Conservation (phyloP, 35 echinoderm and acorn worm species). For the Amphiura filiformis region DNA sequence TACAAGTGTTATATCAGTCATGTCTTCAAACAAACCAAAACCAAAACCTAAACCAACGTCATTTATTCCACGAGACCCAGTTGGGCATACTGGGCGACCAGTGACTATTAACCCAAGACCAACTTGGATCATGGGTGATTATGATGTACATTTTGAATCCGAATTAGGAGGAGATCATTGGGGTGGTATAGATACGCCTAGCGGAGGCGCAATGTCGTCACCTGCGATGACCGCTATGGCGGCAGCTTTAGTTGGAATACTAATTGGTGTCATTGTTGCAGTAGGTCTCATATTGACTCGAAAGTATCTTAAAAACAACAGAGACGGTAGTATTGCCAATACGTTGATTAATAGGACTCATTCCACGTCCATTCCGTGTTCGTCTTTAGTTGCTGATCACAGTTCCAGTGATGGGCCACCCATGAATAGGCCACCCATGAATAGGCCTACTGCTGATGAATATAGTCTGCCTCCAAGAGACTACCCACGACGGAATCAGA, state of each 20-base stretch:
- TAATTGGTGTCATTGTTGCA: not conserved
- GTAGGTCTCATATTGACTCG: not conserved
- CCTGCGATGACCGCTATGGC: not conserved
- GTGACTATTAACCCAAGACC: not conserved
- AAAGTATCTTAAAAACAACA: not conserved
- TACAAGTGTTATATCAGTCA: not conserved
- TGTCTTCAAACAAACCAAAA: not conserved
- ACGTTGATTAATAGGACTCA: not conserved
- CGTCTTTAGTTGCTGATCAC: not conserved
- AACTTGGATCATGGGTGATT: not conserved
- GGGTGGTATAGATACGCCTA: not conserved
- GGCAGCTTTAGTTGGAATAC: not conserved
- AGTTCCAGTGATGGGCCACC: not conserved
- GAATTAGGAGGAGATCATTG: not conserved
- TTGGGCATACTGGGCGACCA: not conserved
- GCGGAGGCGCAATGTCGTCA: not conserved
- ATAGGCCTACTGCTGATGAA: no score
- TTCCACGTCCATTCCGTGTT: not conserved
- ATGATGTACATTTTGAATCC: not conserved
- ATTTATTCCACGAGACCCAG: not conserved
- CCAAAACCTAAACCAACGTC: not conserved
- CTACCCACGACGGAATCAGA: not conserved
- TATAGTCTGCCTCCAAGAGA: slow-evolving; percentile 16
- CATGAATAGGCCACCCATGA: no score
- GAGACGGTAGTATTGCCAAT: not conserved